A percentile compares a stretch with the other conserved stretches of the same genome.
Conservation (phyloP, 2,888 invertebrate genomes). For the Netelia virgata region DNA sequence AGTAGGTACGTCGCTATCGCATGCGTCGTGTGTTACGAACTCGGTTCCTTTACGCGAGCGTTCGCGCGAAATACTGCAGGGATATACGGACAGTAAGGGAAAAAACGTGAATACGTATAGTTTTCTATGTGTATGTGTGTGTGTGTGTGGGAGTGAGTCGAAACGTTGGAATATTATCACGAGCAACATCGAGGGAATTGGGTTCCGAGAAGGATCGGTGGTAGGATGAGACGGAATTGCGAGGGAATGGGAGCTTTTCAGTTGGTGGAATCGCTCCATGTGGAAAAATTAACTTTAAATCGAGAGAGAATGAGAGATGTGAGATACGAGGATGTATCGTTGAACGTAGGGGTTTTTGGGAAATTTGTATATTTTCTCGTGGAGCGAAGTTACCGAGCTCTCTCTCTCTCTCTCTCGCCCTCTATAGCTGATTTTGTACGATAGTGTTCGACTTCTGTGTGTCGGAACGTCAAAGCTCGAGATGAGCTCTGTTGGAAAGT, state of each 20-base stretch:
- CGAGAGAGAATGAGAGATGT: slow-evolving; percentile 24
- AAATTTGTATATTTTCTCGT: slow-evolving; percentile 62
- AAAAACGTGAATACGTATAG: not conserved
- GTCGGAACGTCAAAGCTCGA: slow-evolving; percentile 68
- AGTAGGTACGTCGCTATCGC: slow-evolving; percentile 12
- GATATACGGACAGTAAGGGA: slow-evolving; percentile 7
- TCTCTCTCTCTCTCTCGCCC: slow-evolving; percentile 17
- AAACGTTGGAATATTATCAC: slow-evolving; percentile 18
- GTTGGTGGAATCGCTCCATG: slow-evolving; percentile 19
- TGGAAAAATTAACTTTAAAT: slow-evolving; percentile 62
- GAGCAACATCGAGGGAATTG: slow-evolving; percentile 55
- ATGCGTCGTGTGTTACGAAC: slow-evolving; percentile 51
- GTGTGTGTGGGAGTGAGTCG: not conserved
- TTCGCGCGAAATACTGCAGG: slow-evolving; percentile 46
- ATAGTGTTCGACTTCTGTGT: slow-evolving; percentile 68
- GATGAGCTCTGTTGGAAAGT: slow-evolving; percentile 60
- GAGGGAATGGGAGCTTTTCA: slow-evolving; percentile 1
- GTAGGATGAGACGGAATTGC: not conserved
- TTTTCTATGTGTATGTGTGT: not conserved
- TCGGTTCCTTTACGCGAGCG: slow-evolving; percentile 47
- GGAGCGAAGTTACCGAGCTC: slow-evolving; percentile 35
- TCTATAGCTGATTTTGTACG: slow-evolving; percentile 52
- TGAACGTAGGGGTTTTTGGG: slow-evolving; percentile 22
- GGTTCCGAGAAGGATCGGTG: slow-evolving; percentile 37
- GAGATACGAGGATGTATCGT: too few species aligned